These are phyloP conservation scores for Phenganax stokvisi DNA, from an alignment of 92 coral and sea anemone species.

Conservation along the genomic window DNA sequence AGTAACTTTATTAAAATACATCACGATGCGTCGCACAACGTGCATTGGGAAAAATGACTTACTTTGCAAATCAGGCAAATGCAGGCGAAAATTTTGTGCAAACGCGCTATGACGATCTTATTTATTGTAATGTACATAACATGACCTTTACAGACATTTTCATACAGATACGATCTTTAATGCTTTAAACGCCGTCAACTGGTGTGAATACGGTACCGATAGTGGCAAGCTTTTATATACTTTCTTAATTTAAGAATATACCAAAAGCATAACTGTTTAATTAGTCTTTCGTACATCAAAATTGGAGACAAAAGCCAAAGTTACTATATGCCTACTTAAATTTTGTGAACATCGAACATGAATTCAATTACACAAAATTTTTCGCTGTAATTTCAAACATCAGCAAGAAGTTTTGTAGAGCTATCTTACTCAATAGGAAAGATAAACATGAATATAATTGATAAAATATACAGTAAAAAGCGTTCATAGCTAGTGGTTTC, in stretches of 20 bases:
- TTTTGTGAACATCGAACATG: conserved; percentile 4
- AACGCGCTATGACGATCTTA: neutral
- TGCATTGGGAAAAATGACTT: neutral
- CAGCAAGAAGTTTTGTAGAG: neutral
- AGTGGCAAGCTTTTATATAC: neutral
- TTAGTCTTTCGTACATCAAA: neutral
- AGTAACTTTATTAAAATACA: neutral
- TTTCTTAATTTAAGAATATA: neutral
- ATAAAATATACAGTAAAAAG: neutral
- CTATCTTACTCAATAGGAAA: neutral
- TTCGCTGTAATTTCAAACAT: neutral
- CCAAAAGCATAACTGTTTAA: neutral
- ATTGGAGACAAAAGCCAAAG: conserved; percentile 9
- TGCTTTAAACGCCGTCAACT: too few species aligned
- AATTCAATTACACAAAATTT: conserved; percentile 2
- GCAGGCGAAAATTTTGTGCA: neutral
- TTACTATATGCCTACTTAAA: neutral
- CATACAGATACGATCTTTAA: too few species aligned
- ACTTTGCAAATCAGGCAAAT: neutral
- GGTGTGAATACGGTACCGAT: too few species aligned
- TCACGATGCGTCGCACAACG: neutral
- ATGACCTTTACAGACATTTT: too few species aligned
- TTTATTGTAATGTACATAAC: too few species aligned
- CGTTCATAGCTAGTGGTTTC: too few species aligned
- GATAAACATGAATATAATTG: neutral